phyloP scores from a whole-genome alignment of 2,797 vertebrate genomes.

The Gambusia yucatana region DNA sequence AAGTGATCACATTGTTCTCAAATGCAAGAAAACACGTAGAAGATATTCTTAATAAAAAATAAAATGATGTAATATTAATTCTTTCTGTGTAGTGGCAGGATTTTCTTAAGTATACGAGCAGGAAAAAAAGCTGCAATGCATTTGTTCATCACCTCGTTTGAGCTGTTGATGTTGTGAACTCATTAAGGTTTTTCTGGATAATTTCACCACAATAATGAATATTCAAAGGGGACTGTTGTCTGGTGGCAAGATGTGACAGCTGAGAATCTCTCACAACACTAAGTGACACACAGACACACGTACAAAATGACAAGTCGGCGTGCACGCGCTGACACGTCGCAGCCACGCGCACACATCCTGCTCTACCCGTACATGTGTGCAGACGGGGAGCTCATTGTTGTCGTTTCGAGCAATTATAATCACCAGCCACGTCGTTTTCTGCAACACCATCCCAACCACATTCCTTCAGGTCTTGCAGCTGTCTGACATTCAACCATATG shows the following conservation, averaged over 20 bases:
- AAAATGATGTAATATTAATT: not conserved
- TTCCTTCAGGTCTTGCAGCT: slow-evolving; percentile 56
- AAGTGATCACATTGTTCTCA: slow-evolving; percentile 1
- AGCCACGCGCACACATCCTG: slow-evolving; percentile 35
- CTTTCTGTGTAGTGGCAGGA: slow-evolving; percentile 4
- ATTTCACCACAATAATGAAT: slow-evolving; percentile 67
- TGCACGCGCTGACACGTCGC: slow-evolving; percentile 45
- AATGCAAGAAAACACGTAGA: not conserved
- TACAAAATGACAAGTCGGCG: slow-evolving; percentile 55
- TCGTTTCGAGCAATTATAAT: slow-evolving; percentile 28
- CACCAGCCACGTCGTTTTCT: slow-evolving; percentile 41
- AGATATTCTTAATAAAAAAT: slow-evolving; percentile 6
- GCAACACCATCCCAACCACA: slow-evolving; percentile 29
- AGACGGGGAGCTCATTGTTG: slow-evolving; percentile 17
- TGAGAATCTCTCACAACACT: slow-evolving; percentile 60
- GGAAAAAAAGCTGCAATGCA: slow-evolving; percentile 34
- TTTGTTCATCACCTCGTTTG: slow-evolving; percentile 55
- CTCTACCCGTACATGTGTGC: not conserved
- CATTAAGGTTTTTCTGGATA: slow-evolving; percentile 50
- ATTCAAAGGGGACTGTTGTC: slow-evolving; percentile 67
- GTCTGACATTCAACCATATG: slow-evolving; percentile 64
- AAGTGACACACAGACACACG: slow-evolving; percentile 60
- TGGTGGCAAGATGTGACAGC: slow-evolving; percentile 68
- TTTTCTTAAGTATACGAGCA: slow-evolving; percentile 7
- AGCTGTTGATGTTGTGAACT: slow-evolving; percentile 60